Conservation (phyloP, 2,113 vertebrate genomes). For the Poeciliopsis turrubarensis region DNA sequence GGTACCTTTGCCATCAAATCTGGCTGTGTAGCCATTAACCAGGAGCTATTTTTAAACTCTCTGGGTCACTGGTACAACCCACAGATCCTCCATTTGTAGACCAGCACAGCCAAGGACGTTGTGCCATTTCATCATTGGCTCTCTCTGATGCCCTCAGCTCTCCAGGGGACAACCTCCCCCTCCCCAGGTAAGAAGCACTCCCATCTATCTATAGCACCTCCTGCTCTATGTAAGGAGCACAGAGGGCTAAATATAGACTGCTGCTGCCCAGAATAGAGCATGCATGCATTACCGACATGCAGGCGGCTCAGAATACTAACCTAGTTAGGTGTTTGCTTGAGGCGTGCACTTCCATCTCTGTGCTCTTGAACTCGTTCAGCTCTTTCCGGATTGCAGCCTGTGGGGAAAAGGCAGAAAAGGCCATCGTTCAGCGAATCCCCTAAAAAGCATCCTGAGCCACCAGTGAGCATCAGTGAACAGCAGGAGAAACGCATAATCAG, state of each 20-base stretch:
- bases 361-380: slow-evolving; percentile 99
- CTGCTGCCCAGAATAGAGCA: slow-evolving; percentile 61
- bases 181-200: slow-evolving; percentile 25
- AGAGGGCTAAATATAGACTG: slow-evolving; percentile 70
- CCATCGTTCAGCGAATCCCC: slow-evolving; percentile 36
- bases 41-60: slow-evolving; percentile 64
- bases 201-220: slow-evolving; percentile 71
- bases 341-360: slow-evolving; percentile 98
- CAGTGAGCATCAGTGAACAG: slow-evolving; percentile 18
- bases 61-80: slow-evolving; percentile 54
- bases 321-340: slow-evolving; percentile 99
- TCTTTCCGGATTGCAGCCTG: slow-evolving; percentile 98
- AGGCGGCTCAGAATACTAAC: slow-evolving; percentile 75
- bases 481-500: slow-evolving; percentile 21
- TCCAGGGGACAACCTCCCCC: slow-evolving; percentile 41
- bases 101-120: slow-evolving; percentile 49
- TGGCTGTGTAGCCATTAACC: slow-evolving; percentile 51
- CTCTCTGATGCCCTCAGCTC: slow-evolving; percentile 5
- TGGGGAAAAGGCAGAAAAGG: slow-evolving; percentile 16
- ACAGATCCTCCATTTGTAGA: slow-evolving; percentile 15
- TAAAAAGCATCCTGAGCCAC: slow-evolving; percentile 15
- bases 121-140: slow-evolving; percentile 51
- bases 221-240: slow-evolving; percentile 21
- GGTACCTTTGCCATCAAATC: slow-evolving; percentile 43
- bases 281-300: slow-evolving; percentile 6